A percentile compares a stretch with the other conserved stretches of the same genome.
Evolutionary conservation across 1,140 invertebrate genomes (phyloP).

Genomic region (Helicorthomorpha holstii): DNA sequence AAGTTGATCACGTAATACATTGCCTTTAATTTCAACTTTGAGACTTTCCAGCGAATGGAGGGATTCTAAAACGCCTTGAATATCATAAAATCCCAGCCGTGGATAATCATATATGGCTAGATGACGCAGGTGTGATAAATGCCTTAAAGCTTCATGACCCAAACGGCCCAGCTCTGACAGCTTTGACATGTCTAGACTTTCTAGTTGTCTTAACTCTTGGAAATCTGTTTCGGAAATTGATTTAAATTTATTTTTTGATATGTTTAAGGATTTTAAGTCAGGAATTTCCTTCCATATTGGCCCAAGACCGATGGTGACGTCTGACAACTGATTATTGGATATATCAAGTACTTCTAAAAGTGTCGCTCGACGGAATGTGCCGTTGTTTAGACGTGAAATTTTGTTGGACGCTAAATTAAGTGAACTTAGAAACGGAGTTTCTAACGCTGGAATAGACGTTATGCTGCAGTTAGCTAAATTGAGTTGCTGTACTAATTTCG

Average conservation of each 20-base stretch:
- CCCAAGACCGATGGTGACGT: constrained; percentile 12
- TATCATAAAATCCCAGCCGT: constrained; percentile 59
- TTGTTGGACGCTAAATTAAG: constrained; percentile 68
- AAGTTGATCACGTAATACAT: constrained; percentile 60
- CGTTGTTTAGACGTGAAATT: constrained; percentile 42
- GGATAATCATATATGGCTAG: constrained; percentile 55
- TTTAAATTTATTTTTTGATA: constrained; percentile 58
- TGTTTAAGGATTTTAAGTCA: constrained; percentile 46
- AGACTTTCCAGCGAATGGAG: constrained; percentile 30
- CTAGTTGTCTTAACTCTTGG: constrained; percentile 42
- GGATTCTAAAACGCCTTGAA: constrained; percentile 51
- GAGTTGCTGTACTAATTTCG: constrained; percentile 63
- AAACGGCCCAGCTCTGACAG: constrained; percentile 50
- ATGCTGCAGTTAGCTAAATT: constrained; percentile 65
- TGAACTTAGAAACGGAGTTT: constrained; percentile 65
- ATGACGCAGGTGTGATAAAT: constrained; percentile 45
- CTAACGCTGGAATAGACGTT: constrained; percentile 37
- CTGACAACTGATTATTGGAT: constrained; percentile 47
- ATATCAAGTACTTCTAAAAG: constrained; percentile 58
- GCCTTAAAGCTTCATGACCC: constrained; percentile 62
- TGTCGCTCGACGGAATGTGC: constrained; percentile 52
- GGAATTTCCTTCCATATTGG: constrained; percentile 46
- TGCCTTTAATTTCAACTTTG: constrained; percentile 72
- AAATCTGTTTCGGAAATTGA: constrained; percentile 55
- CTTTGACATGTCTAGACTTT: constrained; percentile 43